Percentiles rank a stretch among this genome's conserved stretches.
phyloP scores from a whole-genome alignment of 2,888 invertebrate species.

The Ommatoiulus sabulosus region DNA sequence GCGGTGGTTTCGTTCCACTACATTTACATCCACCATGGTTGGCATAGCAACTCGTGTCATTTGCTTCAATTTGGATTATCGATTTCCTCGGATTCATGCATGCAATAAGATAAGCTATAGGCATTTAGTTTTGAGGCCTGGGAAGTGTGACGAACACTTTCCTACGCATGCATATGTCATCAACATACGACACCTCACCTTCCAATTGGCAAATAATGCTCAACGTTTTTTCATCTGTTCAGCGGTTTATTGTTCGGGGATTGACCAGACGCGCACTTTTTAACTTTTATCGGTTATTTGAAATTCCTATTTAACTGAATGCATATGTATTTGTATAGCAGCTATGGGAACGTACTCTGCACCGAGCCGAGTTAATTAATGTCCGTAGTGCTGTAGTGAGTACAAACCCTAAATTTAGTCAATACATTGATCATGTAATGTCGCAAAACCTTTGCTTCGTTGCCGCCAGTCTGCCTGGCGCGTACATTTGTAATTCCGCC shows the following conservation, averaged over 20 bases:
- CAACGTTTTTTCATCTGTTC: too few relatives aligned
- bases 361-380: too few relatives aligned
- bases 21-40: constrained; percentile 20
- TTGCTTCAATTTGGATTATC: constrained; percentile 34
- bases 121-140: background rate
- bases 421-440: background rate
- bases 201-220: too few relatives aligned
- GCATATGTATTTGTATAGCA: too few relatives aligned
- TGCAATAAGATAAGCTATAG: constrained; percentile 34
- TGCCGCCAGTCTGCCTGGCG: constrained; percentile 27
- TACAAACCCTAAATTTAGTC: background rate
- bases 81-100: constrained; percentile 3
- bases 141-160: background rate
- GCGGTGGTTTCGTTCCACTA: constrained; percentile 7
- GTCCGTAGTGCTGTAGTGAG: background rate
- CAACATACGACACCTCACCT: background rate
- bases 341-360: too few relatives aligned
- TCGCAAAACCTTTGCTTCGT: background rate
- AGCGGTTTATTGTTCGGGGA: too few relatives aligned
- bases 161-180: background rate
- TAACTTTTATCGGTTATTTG: too few relatives aligned
- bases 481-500: background rate
- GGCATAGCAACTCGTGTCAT: constrained; percentile 27
- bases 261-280: too few relatives aligned
- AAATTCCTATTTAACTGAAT: too few relatives aligned